phyloP scores from a whole-genome alignment of 2,113 vertebrate species.

The Corythoichthys haematopterus region DNA sequence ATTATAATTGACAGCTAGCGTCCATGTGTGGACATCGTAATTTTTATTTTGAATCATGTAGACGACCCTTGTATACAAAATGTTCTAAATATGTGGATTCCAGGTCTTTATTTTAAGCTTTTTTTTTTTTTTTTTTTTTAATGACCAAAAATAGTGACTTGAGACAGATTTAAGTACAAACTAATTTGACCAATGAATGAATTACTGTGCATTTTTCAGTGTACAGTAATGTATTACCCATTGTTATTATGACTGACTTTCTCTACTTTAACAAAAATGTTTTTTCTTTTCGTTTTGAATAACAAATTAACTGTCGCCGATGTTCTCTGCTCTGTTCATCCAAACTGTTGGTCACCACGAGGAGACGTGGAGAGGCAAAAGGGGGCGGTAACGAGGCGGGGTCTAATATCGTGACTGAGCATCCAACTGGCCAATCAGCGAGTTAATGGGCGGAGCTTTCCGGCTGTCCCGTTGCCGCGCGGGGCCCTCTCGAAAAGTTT shows the following conservation, averaged over 20 bases:
- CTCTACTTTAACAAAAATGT: neutral
- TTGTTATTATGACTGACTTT: neutral
- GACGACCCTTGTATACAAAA: no score
- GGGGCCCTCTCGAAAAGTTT: slow-evolving; percentile 77
- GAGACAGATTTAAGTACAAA: no score
- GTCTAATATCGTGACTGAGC: slow-evolving; percentile 65
- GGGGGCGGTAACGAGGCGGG: slow-evolving; percentile 35
- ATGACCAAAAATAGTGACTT: no score
- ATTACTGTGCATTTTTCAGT: neutral
- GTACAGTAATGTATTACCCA: no score
- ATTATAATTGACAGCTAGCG: no score
- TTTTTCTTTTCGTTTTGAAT: no score
- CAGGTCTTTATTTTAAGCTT: no score
- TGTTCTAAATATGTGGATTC: no score
- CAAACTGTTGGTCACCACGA: slow-evolving; percentile 2
- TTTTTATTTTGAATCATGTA: no score
- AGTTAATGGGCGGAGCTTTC: slow-evolving; percentile 64
- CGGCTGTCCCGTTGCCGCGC: slow-evolving; percentile 68
- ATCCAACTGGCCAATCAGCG: slow-evolving; percentile 68
- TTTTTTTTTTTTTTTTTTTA: no score
- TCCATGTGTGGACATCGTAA: no score
- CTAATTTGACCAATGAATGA: no score
- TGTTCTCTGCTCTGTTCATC: slow-evolving; percentile 26
- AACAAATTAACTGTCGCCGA: neutral
- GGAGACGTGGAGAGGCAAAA: slow-evolving; percentile 8